A percentile compares a stretch with the other conserved stretches of the same genome.
These are phyloP conservation scores for Sesia bembeciformis DNA, from an alignment of 2,888 invertebrate genomes.

Conservation along the genomic window DNA sequence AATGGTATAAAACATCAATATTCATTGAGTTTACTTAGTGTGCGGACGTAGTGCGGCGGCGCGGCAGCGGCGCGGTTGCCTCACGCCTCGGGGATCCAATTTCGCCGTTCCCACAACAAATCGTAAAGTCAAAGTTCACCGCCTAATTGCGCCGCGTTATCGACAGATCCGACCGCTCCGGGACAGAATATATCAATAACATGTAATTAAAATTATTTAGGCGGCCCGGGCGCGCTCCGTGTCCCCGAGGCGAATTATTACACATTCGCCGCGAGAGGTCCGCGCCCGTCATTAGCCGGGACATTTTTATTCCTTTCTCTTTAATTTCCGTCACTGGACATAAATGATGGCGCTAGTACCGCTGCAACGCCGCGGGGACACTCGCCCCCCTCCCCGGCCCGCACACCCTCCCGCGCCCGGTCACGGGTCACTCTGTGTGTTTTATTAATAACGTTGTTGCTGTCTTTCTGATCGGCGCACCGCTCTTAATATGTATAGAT, in stretches of 20 bases:
- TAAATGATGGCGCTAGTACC: constrained; percentile 64
- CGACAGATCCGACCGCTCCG: constrained; percentile 60
- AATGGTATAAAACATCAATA: too few relatives aligned
- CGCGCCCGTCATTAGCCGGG: constrained; percentile 60
- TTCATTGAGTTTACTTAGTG: background rate
- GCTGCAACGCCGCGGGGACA: constrained; percentile 53
- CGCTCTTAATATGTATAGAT: constrained; percentile 14
- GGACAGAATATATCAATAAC: constrained; percentile 69
- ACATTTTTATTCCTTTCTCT: constrained; percentile 71
- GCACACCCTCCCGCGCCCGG: constrained; percentile 4
- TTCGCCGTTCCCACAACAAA: constrained; percentile 67
- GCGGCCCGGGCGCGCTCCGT: constrained; percentile 23
- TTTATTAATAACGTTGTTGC: constrained; percentile 36
- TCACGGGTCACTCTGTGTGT: constrained; percentile 29
- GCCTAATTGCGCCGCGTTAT: constrained; percentile 65
- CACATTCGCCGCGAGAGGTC: constrained; percentile 67
- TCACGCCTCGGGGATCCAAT: constrained; percentile 37
- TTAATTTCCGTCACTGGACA: constrained; percentile 66
- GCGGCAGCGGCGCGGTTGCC: background rate
- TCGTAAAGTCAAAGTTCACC: constrained; percentile 64
- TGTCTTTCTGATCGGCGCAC: constrained; percentile 19
- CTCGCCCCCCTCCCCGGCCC: constrained; percentile 8
- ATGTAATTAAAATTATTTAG: constrained; percentile 73
- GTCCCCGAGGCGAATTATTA: constrained; percentile 66
- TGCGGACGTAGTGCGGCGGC: background rate